Evolutionary conservation across 2,113 vertebrate genomes (phyloP), one percentile per base, ranked within the genome.

Genomic region (Tapirus terrestris): DNA sequence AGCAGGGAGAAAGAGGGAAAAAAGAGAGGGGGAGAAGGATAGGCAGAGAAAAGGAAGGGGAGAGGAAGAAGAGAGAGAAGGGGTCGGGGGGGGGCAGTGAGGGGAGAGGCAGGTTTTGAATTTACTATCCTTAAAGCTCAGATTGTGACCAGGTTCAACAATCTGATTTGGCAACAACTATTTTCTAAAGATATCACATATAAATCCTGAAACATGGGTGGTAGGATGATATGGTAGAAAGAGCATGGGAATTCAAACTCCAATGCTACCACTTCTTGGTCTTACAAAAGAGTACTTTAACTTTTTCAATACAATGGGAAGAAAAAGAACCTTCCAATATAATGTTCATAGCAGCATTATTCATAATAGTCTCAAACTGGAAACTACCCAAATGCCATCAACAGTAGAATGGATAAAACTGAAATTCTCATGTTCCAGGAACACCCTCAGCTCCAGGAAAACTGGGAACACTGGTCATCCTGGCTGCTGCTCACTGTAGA

Each of bases 251-350:
- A 53, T 91, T 96, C 82, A 72, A 48, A 96, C 82, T 81, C 87
- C 85, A 87, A 6, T 21, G 48, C 82, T 68, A 96, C 43, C 60
- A 72, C 53, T 90, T 89, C n/a, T 36, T 76, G 31, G 27, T 80
- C 53, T 95, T 89, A 89, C 17, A 60, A 63, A 89, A 75, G 31
- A 93, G 2, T 89, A 72, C 86, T 91, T 95, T 93, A 36, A 92
- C 84, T 43, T 90, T 95, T 51, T 87, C 45, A 92, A 39, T 33
- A 83, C 12, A 63, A 56, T 61, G 56, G 53, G 72, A 89, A 85
- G 39, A 92, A 93, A 51, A 93, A 67, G 23, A 33, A 79, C 23
- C 58, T 83, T 73, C 43, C 17, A 88, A 68, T 33, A 31, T 45
- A 88, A 56, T 65, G 29, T 84, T 68, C 36, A 85, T 18, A 96